Percentiles rank a stretch among this genome's conserved stretches.
Evolutionary conservation across 2,888 invertebrate species (phyloP).

Genomic region (Protonemura montana): DNA sequence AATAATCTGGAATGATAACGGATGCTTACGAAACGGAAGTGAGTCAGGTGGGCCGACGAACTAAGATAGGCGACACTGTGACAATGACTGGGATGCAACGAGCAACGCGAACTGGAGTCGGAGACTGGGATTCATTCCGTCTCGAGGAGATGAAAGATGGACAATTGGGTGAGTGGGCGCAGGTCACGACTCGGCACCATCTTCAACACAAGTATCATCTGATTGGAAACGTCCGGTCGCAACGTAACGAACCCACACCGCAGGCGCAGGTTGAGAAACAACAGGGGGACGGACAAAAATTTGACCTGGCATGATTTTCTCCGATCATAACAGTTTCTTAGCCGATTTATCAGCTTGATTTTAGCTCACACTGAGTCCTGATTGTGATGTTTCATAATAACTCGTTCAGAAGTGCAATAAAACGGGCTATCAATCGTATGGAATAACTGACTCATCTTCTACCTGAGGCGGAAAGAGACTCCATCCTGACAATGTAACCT

Average conservation of each 20-base stretch:
- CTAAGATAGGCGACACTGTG: neutral
- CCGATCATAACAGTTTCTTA: neutral
- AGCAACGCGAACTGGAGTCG: neutral
- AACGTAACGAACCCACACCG: neutral
- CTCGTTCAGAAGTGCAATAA: neutral
- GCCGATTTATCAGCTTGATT: neutral
- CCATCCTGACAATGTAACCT: neutral
- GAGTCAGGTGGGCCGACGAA: neutral
- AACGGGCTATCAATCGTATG: neutral
- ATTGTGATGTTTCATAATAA: neutral
- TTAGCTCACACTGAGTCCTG: neutral
- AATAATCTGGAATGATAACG: neutral
- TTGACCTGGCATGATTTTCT: neutral
- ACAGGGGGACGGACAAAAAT: neutral
- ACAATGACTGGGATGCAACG: slow-evolving; percentile 17
- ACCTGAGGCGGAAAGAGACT: slow-evolving; percentile 10
- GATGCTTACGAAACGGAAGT: neutral
- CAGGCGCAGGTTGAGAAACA: neutral
- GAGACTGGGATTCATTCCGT: neutral
- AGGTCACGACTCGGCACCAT: neutral
- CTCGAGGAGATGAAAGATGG: neutral
- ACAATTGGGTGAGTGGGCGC: slow-evolving; percentile 20
- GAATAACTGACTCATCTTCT: slow-evolving; percentile 13
- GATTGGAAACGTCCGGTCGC: slow-evolving; percentile 25
- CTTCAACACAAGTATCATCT: neutral